A percentile compares a stretch with the other conserved stretches of the same genome.
phyloP scores from a whole-genome alignment of 2,888 invertebrate genomes.

The Tanaodytes sp. region DNA sequence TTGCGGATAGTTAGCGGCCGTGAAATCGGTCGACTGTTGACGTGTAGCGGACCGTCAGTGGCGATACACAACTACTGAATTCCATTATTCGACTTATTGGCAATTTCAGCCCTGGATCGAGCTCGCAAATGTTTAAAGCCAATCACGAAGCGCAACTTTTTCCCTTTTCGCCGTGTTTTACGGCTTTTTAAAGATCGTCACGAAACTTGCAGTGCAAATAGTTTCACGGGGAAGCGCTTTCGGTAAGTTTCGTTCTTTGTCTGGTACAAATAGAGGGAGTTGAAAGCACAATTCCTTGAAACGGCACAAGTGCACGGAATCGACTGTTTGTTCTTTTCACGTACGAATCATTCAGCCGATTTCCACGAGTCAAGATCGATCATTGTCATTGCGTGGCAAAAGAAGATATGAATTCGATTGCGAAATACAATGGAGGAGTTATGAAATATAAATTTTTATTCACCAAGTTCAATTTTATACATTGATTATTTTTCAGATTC shows the following conservation, averaged over 20 bases:
- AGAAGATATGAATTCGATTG: no score
- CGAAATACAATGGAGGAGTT: no score
- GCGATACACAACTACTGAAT: constrained; percentile 43
- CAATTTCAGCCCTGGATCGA: constrained; percentile 39
- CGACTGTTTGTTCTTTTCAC: constrained; percentile 14
- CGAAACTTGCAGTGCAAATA: constrained; percentile 36
- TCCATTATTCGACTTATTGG: constrained; percentile 50
- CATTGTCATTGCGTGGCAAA: constrained; percentile 18
- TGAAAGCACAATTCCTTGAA: constrained; percentile 17
- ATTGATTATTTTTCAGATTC: no score
- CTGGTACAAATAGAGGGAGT: constrained; percentile 5
- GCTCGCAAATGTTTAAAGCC: constrained; percentile 40
- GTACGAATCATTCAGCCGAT: constrained; percentile 20
- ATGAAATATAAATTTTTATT: no score
- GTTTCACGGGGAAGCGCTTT: constrained; percentile 10
- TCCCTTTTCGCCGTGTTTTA: constrained; percentile 24
- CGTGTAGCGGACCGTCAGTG: constrained; percentile 30
- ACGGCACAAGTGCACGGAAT: not conserved
- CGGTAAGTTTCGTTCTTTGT: constrained; percentile 8
- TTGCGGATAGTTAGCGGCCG: constrained; percentile 41
- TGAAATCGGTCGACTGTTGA: constrained; percentile 31
- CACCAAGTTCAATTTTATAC: no score
- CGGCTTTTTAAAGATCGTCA: constrained; percentile 37
- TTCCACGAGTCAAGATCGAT: constrained; percentile 14
- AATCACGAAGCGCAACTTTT: constrained; percentile 29